phyloP scores from a whole-genome alignment of 2,797 vertebrate genomes.

The Gastrophryne carolinensis region DNA sequence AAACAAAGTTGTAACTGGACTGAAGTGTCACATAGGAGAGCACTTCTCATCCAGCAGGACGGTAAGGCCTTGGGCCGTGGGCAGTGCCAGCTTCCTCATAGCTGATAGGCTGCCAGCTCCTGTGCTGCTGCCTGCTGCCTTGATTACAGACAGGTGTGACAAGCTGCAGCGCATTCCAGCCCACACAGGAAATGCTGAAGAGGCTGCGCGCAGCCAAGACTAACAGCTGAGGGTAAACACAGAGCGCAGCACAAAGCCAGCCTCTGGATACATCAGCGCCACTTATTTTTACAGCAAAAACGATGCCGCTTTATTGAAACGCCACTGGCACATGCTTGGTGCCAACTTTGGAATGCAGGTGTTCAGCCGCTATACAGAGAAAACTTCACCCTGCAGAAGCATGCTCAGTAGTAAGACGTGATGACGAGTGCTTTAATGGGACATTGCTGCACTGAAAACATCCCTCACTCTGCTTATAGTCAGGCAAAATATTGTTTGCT shows the following conservation, averaged over 20 bases:
- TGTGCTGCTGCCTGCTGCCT: conserved; percentile 5
- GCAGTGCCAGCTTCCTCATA: conserved; percentile 15
- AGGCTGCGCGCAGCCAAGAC: conserved; percentile 17
- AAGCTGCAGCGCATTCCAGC: conserved; percentile 34
- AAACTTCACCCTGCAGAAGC: no score
- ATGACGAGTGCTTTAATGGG: no score
- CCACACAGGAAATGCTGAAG: conserved; percentile 42
- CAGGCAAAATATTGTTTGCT: no score
- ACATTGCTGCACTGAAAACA: no score
- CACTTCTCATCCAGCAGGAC: no score
- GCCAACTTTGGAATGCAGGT: neutral
- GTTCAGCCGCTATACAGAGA: no score
- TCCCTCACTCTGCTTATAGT: no score
- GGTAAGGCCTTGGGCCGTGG: neutral
- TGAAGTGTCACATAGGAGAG: neutral
- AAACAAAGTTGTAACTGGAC: conserved; percentile 6
- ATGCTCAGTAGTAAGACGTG: no score
- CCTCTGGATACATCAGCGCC: neutral
- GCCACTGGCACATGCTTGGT: neutral
- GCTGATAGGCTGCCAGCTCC: conserved; percentile 27
- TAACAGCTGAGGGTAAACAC: conserved; percentile 33
- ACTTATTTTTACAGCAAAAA: conserved; percentile 2
- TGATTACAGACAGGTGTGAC: conserved; percentile 36
- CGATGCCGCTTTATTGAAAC: neutral
- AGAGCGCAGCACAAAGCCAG: neutral